Conservation (phyloP, 2,888 invertebrate genomes). For the Aricia artaxerxes region DNA sequence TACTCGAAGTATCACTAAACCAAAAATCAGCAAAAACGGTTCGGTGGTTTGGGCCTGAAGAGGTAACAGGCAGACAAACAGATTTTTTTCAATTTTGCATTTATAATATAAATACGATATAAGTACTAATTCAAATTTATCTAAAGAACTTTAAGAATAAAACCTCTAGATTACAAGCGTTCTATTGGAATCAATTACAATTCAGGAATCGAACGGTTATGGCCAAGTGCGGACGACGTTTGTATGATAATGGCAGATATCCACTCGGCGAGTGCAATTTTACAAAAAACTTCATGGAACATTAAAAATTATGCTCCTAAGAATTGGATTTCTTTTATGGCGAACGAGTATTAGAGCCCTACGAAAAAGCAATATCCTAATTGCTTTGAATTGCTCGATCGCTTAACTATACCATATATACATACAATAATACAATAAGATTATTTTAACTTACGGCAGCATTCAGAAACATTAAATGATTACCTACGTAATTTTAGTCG, state of each 20-base stretch:
- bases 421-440: no score
- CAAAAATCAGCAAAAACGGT: no score
- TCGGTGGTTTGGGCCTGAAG: no score
- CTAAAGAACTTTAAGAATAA: not conserved
- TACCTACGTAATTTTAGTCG: no score
- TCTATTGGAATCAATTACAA: constrained; percentile 19
- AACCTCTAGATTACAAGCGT: not conserved
- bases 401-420: no score
- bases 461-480: no score
- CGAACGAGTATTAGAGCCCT: not conserved
- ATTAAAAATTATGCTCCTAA: not conserved
- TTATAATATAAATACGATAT: not conserved
- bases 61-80: no score
- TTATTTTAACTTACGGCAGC: no score
- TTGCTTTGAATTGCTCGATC: no score
- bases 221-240: constrained; percentile 13
- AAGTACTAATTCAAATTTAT: not conserved
- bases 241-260: constrained; percentile 15
- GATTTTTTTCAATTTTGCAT: no score
- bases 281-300: constrained; percentile 5
- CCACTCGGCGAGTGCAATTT: constrained; percentile 19
- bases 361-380: no score
- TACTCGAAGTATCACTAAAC: no score
- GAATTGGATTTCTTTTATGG: not conserved
- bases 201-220: constrained; percentile 23